phyloP scores from a whole-genome alignment of 2,888 invertebrate species.

The Cryptocephalus primarius region DNA sequence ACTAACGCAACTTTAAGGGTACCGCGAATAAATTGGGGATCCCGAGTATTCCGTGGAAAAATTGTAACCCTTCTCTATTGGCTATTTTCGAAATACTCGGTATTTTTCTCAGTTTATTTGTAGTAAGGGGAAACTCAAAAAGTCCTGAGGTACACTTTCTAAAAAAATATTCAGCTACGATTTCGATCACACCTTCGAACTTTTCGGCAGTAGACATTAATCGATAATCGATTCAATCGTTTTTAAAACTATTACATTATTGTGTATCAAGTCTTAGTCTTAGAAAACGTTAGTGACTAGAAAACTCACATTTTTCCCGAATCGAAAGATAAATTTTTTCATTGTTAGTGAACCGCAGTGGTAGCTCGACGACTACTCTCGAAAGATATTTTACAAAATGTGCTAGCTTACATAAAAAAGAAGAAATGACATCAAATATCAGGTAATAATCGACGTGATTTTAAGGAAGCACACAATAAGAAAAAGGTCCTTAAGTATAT shows the following conservation, averaged over 20 bases:
- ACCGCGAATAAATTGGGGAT: too few relatives aligned
- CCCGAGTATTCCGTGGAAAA: too few relatives aligned
- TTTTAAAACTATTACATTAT: constrained; percentile 14
- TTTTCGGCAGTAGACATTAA: constrained; percentile 16
- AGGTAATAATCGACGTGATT: constrained; percentile 23
- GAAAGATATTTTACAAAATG: constrained; percentile 23
- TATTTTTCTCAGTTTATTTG: too few relatives aligned
- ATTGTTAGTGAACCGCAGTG: constrained; percentile 30
- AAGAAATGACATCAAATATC: constrained; percentile 14
- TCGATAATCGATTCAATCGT: constrained; percentile 10
- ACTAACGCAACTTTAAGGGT: too few relatives aligned
- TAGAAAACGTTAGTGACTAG: constrained; percentile 19
- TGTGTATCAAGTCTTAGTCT: constrained; percentile 12
- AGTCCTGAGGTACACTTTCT: too few relatives aligned
- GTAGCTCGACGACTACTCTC: constrained; percentile 17
- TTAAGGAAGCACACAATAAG: constrained; percentile 30
- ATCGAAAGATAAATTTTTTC: constrained; percentile 19
- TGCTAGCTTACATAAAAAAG: constrained; percentile 1
- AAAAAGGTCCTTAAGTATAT: constrained; percentile 14
- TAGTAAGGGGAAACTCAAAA: too few relatives aligned
- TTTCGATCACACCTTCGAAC: constrained; percentile 23
- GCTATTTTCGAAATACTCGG: too few relatives aligned
- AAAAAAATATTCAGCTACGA: constrained; percentile 1
- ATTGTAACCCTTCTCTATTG: too few relatives aligned
- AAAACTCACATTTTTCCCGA: constrained; percentile 20